Percentiles rank a stretch among this genome's conserved stretches.
These are phyloP conservation scores for Galaxias olidus DNA, from an alignment of 2,797 vertebrate genomes.

Conservation along the genomic window DNA sequence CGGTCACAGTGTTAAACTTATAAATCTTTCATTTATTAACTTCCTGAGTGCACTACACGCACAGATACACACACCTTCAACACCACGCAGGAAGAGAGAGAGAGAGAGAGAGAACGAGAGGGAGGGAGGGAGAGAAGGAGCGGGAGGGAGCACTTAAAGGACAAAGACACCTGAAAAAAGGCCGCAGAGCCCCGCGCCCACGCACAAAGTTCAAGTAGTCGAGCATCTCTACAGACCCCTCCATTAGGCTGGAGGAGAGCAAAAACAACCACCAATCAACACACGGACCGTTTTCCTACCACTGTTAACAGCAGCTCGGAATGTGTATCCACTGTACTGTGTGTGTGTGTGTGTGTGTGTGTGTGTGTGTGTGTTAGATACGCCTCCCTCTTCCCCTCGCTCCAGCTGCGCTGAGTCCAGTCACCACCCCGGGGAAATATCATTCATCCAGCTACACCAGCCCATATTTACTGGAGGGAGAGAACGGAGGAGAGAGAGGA, in stretches of 20 bases:
- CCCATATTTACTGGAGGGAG: too few relatives aligned
- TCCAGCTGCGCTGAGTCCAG: too few relatives aligned
- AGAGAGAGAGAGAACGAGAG: not conserved
- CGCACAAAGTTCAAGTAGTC: not conserved
- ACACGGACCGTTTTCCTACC: not conserved
- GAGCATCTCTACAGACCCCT: not conserved
- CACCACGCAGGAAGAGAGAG: constrained; percentile 1
- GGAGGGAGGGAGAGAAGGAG: not conserved
- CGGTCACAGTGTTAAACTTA: constrained; percentile 9
- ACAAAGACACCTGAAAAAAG: too few relatives aligned
- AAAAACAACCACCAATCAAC: constrained; percentile 8
- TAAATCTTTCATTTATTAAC: constrained; percentile 15
- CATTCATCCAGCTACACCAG: too few relatives aligned
- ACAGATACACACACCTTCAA: not conserved
- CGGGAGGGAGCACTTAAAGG: not conserved
- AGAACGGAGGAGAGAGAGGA: too few relatives aligned
- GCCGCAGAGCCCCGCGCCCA: not conserved
- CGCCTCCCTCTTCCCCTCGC: too few relatives aligned
- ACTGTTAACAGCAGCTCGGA: not conserved
- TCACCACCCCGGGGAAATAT: too few relatives aligned
- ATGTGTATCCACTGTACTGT: not conserved
- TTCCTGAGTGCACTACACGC: constrained; percentile 5
- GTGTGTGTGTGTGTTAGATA: not conserved
- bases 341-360: not conserved
- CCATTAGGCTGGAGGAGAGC: not conserved